A percentile compares a stretch with the other conserved stretches of the same genome.
phyloP scores from a whole-genome alignment of 1,140 invertebrate genomes.

The Cardiocondyla obscurior region DNA sequence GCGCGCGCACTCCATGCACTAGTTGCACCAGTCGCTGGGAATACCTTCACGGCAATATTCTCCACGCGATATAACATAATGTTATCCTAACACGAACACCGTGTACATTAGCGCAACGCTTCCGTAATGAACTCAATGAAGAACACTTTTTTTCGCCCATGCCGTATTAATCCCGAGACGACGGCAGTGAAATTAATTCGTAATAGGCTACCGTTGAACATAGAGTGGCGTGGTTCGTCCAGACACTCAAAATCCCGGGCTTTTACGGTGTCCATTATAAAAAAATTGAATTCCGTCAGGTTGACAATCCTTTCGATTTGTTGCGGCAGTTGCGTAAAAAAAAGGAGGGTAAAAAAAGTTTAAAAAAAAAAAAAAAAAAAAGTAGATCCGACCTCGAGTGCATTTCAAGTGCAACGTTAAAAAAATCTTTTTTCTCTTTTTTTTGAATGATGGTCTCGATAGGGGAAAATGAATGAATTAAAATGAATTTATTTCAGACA shows the following conservation, averaged over 20 bases:
- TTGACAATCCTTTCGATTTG: slow-evolving; percentile 48
- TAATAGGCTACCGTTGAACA: slow-evolving; percentile 26
- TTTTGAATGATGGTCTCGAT: neutral
- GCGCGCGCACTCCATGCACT: slow-evolving; percentile 22
- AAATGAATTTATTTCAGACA: slow-evolving; percentile 34
- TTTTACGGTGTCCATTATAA: slow-evolving; percentile 44
- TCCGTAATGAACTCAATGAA: slow-evolving; percentile 35
- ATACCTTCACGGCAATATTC: slow-evolving; percentile 46
- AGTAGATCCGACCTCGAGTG: neutral
- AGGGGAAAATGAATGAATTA: slow-evolving; percentile 4
- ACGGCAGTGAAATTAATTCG: slow-evolving; percentile 10
- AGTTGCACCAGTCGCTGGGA: slow-evolving; percentile 34
- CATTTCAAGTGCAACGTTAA: neutral
- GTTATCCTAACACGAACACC: slow-evolving; percentile 45
- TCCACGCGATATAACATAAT: slow-evolving; percentile 44
- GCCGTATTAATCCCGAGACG: slow-evolving; percentile 18
- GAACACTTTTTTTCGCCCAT: slow-evolving; percentile 36
- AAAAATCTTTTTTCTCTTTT: slow-evolving; percentile 26
- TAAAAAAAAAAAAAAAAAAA: slow-evolving; percentile 2
- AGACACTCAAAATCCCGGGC: slow-evolving; percentile 26
- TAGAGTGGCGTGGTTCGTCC: neutral
- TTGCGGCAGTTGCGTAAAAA: slow-evolving; percentile 10
- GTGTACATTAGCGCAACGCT: slow-evolving; percentile 21
- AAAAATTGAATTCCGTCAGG: slow-evolving; percentile 46
- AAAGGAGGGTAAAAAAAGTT: neutral